A percentile compares a stretch with the other conserved stretches of the same genome.
Conservation (phyloP, 2,113 vertebrate species). For the Chionomys nivalis region DNA sequence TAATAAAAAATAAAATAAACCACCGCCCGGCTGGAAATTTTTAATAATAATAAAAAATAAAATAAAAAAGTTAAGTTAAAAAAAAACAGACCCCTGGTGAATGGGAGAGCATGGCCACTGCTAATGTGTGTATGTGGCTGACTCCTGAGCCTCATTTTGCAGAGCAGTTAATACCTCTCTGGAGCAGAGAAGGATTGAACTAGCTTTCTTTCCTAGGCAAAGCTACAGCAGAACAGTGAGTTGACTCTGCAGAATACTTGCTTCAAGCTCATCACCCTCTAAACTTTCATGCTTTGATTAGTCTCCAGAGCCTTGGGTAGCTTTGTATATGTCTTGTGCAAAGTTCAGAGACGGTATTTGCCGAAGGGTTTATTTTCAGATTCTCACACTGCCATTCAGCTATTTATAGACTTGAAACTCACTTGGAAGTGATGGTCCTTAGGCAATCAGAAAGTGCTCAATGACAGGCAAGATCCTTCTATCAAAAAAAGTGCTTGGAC, state of each 20-base stretch:
- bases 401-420: not conserved
- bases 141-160: not conserved
- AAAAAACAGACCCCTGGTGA: not conserved
- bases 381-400: no score
- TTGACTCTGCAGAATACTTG: not conserved
- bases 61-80: no score
- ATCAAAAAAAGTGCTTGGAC: not conserved
- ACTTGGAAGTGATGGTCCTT: not conserved
- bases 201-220: not conserved
- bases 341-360: not conserved
- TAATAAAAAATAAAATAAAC: no score
- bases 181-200: not conserved
- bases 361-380: not conserved
- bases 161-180: not conserved
- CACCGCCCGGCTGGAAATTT: no score
- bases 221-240: not conserved
- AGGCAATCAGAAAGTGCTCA: not conserved
- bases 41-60: no score
- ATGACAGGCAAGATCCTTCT: not conserved
- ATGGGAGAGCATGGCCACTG: not conserved
- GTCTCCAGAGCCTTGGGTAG: not conserved
- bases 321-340: not conserved
- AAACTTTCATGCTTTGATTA: not conserved
- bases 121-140: not conserved
- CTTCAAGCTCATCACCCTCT: not conserved